Conservation (phyloP, 2,113 vertebrate species). For the Brienomyrus brachyistius region DNA sequence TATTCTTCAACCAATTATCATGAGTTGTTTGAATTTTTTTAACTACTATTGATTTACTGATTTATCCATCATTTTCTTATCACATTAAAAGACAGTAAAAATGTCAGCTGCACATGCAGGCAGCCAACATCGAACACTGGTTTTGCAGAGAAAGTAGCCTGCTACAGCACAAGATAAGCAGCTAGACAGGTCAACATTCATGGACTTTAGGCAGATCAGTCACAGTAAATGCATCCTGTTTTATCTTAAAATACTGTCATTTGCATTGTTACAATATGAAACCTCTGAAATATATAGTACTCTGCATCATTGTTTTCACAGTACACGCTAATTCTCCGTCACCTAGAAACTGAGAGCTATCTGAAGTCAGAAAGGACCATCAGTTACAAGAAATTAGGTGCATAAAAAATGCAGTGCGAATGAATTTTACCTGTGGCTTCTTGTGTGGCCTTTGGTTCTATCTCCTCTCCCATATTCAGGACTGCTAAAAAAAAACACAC, state of each 20-base stretch:
- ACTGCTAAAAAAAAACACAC: not conserved
- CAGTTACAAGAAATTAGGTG: not conserved
- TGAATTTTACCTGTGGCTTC: not conserved
- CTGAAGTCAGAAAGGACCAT: not conserved
- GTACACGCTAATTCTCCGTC: not conserved
- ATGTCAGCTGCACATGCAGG: not conserved
- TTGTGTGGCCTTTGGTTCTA: not conserved
- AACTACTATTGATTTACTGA: not conserved
- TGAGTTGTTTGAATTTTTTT: not conserved
- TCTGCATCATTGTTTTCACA: not conserved
- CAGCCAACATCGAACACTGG: not conserved
- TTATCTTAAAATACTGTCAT: not conserved
- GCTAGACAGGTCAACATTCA: not conserved
- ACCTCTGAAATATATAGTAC: not conserved
- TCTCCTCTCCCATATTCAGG: not conserved
- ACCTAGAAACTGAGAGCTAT: not conserved
- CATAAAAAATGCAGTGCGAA: not conserved
- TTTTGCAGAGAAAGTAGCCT: not conserved
- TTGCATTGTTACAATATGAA: not conserved
- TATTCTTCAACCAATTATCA: not conserved
- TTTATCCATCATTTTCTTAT: not conserved
- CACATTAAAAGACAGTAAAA: not conserved
- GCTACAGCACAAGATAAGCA: not conserved
- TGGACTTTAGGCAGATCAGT: not conserved
- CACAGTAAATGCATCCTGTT: not conserved